Base-by-base conservation (phyloP, 37 sponge, comb jelly and placozoan species). In the Aphrocallistes beatrix region DNA sequence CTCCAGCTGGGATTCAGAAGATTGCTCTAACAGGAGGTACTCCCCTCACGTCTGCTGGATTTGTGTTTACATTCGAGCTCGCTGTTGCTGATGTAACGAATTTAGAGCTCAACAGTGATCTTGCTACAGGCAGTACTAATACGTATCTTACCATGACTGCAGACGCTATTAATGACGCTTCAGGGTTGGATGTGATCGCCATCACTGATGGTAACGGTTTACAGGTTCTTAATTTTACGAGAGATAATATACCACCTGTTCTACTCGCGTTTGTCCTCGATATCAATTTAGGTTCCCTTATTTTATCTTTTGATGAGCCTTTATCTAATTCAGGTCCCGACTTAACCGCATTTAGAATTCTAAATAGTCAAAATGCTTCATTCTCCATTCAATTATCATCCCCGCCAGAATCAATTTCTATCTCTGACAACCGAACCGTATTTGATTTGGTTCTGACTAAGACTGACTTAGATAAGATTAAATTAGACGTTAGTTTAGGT, bases 111-210 rank as follows among this genome's bases (percentile, higher is more conserved):
- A 36, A 38, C 13, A 86, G 84, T 37, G 83, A 82, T 75, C 40
- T 95, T 38, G 96, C 88, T 0, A 85, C 88, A 21, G 50, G 42
- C 47, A 0, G 36, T 0, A 0, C 21, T 0, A 86, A 88, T 51
- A 93, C 96, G 10, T 95, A 60, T 51, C 75, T 95, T 36, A 88
- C 87, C 23, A 83, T 92, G 82, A 37, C 89, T 39, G 51, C 87
- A 34, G 93, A 84, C 36, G 85, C 93, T 32, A n/a, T 91, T 0
- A 50, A 36, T 40, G 93, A 95, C 36, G 88, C 83, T 36, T 19
- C 75, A 37, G 83, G 83, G 9, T 82, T 38, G 38, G 83, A 82
- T 82, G 83, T 82, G 13, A 38, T 82, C 28, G 83, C 83, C 6
- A 82, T 82, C 38, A 82, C 83, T 21, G 84, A 92, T 39, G 75